phyloP scores from a whole-genome alignment of 2,888 invertebrate genomes.

The Agonopterix subpropinquella region DNA sequence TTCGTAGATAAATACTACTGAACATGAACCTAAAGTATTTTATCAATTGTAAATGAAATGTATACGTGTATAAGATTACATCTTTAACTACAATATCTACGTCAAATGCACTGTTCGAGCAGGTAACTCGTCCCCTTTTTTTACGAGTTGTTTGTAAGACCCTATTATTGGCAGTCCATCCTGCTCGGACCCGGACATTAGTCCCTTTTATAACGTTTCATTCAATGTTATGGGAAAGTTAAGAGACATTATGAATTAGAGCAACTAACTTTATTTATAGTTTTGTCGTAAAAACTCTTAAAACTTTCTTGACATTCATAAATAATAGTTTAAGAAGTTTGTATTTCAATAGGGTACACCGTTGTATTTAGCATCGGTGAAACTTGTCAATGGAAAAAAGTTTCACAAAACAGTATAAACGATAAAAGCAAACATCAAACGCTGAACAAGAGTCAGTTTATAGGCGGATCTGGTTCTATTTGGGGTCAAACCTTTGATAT shows the following conservation, averaged over 20 bases:
- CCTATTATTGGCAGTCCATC: constrained; percentile 34
- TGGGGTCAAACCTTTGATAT: constrained; percentile 56
- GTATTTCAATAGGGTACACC: too few relatives aligned
- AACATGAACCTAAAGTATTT: too few relatives aligned
- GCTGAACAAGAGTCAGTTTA: constrained; percentile 37
- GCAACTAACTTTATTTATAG: too few relatives aligned
- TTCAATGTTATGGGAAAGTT: constrained; percentile 16
- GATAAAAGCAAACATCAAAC: constrained; percentile 55
- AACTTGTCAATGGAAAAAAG: constrained; percentile 39
- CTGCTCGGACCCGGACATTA: constrained; percentile 24
- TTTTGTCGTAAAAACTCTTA: too few relatives aligned
- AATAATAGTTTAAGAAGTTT: too few relatives aligned
- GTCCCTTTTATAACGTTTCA: constrained; percentile 15
- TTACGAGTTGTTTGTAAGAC: constrained; percentile 40
- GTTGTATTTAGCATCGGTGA: constrained; percentile 16
- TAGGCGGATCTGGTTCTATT: constrained; percentile 52
- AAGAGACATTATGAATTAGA: neutral
- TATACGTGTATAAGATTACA: too few relatives aligned
- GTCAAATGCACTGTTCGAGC: constrained; percentile 21
- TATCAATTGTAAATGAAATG: too few relatives aligned
- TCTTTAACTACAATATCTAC: too few relatives aligned
- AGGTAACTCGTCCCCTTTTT: constrained; percentile 67
- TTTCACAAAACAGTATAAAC: constrained; percentile 24
- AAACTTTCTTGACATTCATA: too few relatives aligned
- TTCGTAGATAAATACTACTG: too few relatives aligned